These are phyloP conservation scores for silkworm (Bombyx mori) DNA, from an alignment of 1,140 invertebrate genomes.

Conservation along the genomic window DNA sequence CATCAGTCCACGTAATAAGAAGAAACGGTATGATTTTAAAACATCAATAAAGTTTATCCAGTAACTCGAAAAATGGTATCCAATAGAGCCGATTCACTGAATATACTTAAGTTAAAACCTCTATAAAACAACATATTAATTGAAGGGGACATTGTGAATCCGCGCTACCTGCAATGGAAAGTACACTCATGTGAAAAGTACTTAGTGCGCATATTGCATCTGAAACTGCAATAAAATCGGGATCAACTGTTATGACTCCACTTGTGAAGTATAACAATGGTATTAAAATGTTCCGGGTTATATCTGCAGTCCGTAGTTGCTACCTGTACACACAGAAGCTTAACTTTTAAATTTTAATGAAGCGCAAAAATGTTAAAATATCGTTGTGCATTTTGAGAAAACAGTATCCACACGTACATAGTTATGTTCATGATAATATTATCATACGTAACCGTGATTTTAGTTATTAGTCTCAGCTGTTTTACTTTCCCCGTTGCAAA, in stretches of 20 bases:
- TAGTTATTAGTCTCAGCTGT: too few relatives aligned
- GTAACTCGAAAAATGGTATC: too few relatives aligned
- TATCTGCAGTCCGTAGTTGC: too few relatives aligned
- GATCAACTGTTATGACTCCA: conserved; percentile 40
- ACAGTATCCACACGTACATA: neutral
- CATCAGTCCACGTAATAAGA: too few relatives aligned
- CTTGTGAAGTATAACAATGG: conserved; percentile 29
- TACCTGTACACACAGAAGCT: neutral
- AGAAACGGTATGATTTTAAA: too few relatives aligned
- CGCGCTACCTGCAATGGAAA: neutral
- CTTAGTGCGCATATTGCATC: conserved; percentile 24
- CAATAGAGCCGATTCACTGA: too few relatives aligned
- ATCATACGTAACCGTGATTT: too few relatives aligned
- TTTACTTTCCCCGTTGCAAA: too few relatives aligned
- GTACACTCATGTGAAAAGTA: conserved; percentile 4
- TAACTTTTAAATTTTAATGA: neutral
- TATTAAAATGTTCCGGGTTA: conserved; percentile 15
- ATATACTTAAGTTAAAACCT: too few relatives aligned
- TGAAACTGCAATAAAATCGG: conserved; percentile 49
- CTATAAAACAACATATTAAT: too few relatives aligned
- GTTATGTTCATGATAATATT: neutral
- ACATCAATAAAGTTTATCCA: too few relatives aligned
- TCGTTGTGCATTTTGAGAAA: neutral
- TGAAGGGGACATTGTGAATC: too few relatives aligned
- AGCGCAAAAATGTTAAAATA: conserved; percentile 2